These are phyloP conservation scores for Drosophila gunungcola DNA, from an alignment of 1,140 invertebrate species.

Conservation along the genomic window DNA sequence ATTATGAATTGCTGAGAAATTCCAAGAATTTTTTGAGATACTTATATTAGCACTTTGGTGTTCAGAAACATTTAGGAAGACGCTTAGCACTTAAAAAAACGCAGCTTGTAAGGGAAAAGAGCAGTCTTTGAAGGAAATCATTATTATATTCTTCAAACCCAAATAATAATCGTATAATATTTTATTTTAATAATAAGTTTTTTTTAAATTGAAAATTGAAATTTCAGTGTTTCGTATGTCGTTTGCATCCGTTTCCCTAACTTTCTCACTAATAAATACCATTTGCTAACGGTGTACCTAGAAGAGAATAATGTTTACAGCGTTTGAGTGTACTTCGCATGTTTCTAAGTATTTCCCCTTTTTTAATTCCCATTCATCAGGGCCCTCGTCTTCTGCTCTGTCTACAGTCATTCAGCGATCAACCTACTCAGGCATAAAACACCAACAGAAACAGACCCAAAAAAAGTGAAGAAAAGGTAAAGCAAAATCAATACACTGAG, in stretches of 20 bases:
- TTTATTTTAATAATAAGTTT: too few relatives aligned
- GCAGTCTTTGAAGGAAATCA: too few relatives aligned
- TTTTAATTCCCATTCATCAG: conserved; percentile 22
- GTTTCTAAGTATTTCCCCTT: conserved; percentile 10
- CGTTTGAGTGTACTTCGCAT: conserved; percentile 25
- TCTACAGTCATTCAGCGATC: conserved; percentile 47
- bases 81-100: too few relatives aligned
- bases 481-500: background rate
- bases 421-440: conserved; percentile 68
- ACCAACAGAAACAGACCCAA: conserved; percentile 31
- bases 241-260: background rate
- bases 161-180: too few relatives aligned
- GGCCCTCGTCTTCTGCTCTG: background rate
- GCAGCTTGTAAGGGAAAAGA: too few relatives aligned
- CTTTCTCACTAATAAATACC: conserved; percentile 25
- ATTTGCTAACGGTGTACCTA: background rate
- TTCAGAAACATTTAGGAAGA: too few relatives aligned
- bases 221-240: background rate
- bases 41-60: too few relatives aligned
- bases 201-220: too few relatives aligned
- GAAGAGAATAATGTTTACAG: conserved; percentile 20
- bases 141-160: too few relatives aligned
- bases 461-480: conserved; percentile 14
- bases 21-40: too few relatives aligned
- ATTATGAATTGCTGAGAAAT: background rate